phyloP scores from a whole-genome alignment of 1,140 invertebrate genomes.

The Oedothorax gibbosus region DNA sequence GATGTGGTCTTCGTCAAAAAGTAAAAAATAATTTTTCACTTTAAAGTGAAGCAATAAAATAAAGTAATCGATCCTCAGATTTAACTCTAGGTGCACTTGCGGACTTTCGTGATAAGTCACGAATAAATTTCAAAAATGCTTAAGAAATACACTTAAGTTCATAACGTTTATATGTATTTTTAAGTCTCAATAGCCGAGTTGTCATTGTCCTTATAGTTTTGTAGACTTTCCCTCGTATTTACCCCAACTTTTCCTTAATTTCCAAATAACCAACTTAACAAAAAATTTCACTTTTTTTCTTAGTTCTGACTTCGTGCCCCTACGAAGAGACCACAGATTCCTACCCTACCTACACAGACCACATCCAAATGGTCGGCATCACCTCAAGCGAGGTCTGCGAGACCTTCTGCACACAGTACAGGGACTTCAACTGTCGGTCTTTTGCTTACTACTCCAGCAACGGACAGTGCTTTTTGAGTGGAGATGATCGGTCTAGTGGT shows the following conservation, averaged over 20 bases:
- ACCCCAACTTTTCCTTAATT: no score
- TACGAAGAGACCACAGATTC: conserved; percentile 67
- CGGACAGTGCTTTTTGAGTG: conserved; percentile 70
- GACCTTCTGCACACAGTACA: conserved; percentile 67
- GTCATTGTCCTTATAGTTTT: not conserved
- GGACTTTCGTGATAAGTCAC: no score
- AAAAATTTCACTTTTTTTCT: not conserved
- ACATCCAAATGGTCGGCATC: conserved; percentile 67
- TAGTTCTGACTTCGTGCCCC: conserved; percentile 63
- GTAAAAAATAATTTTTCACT: no score
- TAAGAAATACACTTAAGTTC: no score
- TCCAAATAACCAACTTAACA: no score
- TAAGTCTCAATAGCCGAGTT: no score
- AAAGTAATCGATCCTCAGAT: no score
- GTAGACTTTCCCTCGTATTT: not conserved
- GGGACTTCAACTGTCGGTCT: conserved; percentile 70
- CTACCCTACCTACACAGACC: conserved; percentile 70
- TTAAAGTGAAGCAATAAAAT: no score
- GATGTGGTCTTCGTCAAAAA: no score
- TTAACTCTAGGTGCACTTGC: no score
- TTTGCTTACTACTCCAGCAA: conserved; percentile 70
- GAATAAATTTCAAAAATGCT: no score
- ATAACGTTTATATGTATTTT: not conserved
- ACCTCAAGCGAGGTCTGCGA: conserved; percentile 68
- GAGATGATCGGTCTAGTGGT: conserved; percentile 65